Base-by-base conservation (phyloP, 2,888 invertebrate species). In the Pseudeuparius sepicola region DNA sequence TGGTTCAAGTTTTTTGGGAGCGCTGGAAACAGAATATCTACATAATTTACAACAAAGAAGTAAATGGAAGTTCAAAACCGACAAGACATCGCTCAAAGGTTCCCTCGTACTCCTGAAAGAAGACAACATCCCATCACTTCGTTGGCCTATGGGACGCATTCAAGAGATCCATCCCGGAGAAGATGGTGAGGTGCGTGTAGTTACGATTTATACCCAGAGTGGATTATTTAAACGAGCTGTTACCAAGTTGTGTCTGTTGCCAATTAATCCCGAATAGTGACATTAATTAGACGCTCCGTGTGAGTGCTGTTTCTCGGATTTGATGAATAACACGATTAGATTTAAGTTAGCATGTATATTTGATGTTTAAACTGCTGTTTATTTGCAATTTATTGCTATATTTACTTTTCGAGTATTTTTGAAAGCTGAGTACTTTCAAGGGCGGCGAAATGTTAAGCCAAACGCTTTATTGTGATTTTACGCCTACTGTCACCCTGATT, bases 11-110 rank as follows among this genome's bases (percentile, higher is more conserved):
- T 18, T 46, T 46, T 31, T 46, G 43, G 43, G 31, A 31, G 14
- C 20, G 36, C 11, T 45, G 45, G 49, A n/a, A n/a, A 36, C 20
- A 4, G 47, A 50, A 14, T 53, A 51, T 24, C 24, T 52, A 2
- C 17, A 37, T 4, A 20, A 17, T 7, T 39, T 52, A 2, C 51
- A 50, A 27, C 31, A 40, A 18, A 12, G 42, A 12, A 24, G 27
- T 2, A 44, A 46, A 40, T 44, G 42, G 40, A 31, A 30, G 26
- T 9, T 3, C 4, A 11, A 13, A 6, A 14, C 12, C 4, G 12
- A 14, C 9, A 24, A 31, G 10, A 34, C 31, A 12, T 14, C 31
- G 12, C 3, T 5, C 9, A 16, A 16, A 7, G 37, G 30, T 23
- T 29, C 14, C n/a, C n/a, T 43, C 14, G 35, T 36, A 3, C 6